A percentile compares a stretch with the other conserved stretches of the same genome.
Evolutionary conservation across 2,113 vertebrate species (phyloP).

Genomic region (Dendrocopos noguchii): DNA sequence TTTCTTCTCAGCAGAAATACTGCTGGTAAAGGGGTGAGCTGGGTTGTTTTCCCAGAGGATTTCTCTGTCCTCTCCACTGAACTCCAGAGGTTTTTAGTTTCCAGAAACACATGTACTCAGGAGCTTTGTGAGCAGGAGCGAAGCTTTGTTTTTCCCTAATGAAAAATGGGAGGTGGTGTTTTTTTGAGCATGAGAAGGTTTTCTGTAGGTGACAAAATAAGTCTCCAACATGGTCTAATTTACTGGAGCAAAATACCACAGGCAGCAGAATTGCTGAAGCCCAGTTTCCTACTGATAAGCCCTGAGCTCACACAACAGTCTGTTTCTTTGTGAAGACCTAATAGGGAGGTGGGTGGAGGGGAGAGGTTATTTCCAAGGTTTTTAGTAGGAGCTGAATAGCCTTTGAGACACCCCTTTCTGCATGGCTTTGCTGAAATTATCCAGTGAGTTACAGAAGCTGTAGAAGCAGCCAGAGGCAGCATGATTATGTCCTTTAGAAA

Average conservation of each 20-base stretch:
- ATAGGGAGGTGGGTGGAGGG: constrained; percentile 9
- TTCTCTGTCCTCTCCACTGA: not conserved
- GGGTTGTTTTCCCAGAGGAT: not conserved
- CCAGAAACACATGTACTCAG: not conserved
- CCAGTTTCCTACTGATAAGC: constrained; percentile 36
- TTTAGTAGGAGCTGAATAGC: not conserved
- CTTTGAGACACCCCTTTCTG: not conserved
- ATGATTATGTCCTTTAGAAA: not conserved
- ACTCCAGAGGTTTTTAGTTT: not conserved
- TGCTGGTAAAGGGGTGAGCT: not conserved
- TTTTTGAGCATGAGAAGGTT: not conserved
- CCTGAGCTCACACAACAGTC: not conserved
- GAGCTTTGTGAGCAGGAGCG: not conserved
- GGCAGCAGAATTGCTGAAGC: constrained; percentile 1
- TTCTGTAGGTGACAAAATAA: not conserved
- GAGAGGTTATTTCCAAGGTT: constrained; percentile 17
- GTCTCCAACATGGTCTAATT: not conserved
- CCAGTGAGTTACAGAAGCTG: not conserved
- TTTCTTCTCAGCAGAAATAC: not conserved
- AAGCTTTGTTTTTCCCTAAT: not conserved
- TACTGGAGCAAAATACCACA: not conserved
- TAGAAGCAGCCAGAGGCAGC: not conserved
- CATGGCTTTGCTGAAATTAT: not conserved
- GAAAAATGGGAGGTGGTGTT: not conserved
- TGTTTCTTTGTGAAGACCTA: constrained; percentile 26